These are phyloP conservation scores for Nixonia krombeini DNA, from an alignment of 1,140 invertebrate genomes.

Conservation along the genomic window DNA sequence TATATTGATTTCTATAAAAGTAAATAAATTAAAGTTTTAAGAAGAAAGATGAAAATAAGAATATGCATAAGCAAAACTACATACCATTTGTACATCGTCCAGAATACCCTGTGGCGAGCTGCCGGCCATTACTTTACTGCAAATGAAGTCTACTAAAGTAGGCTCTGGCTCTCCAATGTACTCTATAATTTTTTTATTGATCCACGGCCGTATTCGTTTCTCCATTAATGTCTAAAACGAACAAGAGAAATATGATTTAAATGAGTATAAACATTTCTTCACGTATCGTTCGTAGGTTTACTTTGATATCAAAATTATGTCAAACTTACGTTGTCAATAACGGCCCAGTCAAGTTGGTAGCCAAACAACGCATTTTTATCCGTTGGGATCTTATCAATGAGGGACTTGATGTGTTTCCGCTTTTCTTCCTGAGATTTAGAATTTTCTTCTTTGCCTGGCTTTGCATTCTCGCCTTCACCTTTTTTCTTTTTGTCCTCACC, in stretches of 20 bases:
- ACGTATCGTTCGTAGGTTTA: too few relatives aligned
- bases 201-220: constrained; percentile 97
- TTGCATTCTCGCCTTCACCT: constrained; percentile 72
- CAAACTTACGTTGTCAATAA: constrained; percentile 82
- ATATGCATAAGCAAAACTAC: constrained; percentile 31
- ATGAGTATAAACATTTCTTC: too few relatives aligned
- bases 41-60: neutral
- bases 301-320: neutral
- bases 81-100: constrained; percentile 98
- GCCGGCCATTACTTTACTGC: constrained; percentile 95
- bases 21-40: neutral
- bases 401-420: constrained; percentile 93
- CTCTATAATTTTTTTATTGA: constrained; percentile 99
- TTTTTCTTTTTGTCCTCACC: constrained; percentile 77
- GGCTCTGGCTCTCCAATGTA: constrained; percentile 99
- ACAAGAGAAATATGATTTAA: constrained; percentile 19
- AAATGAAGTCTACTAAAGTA: constrained; percentile 98
- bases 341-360: constrained; percentile 92
- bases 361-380: constrained; percentile 96
- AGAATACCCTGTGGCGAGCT: constrained; percentile 94
- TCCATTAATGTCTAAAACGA: constrained; percentile 86
- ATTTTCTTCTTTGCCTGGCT: constrained; percentile 77
- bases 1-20: too few relatives aligned
- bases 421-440: constrained; percentile 93
- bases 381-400: constrained; percentile 99